phyloP scores from a whole-genome alignment of 2,797 vertebrate genomes.

The Sebastes flavidus region DNA sequence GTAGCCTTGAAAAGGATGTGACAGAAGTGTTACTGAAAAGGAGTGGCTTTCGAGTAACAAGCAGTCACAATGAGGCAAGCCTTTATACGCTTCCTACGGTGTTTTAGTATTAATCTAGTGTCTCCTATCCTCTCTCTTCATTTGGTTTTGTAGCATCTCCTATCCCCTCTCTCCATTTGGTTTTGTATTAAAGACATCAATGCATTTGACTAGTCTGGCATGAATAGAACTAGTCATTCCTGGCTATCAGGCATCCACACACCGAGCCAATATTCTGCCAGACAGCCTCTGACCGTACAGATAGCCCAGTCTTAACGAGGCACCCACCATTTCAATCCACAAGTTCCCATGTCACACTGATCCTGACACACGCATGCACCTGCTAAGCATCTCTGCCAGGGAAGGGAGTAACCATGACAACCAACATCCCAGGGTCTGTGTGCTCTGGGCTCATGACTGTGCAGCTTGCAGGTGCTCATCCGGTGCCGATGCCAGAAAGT shows the following conservation, averaged over 20 bases:
- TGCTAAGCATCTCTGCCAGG: conserved; percentile 80
- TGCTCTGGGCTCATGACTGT: conserved; percentile 77
- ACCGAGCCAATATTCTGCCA: conserved; percentile 68
- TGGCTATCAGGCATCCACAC: conserved; percentile 65
- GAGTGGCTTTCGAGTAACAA: not conserved
- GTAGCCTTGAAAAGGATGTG: conserved; percentile 1
- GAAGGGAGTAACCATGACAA: conserved; percentile 80
- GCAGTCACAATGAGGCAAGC: not conserved
- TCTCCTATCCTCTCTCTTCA: not conserved
- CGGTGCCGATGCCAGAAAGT: conserved; percentile 80
- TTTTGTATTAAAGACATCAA: conserved; percentile 61
- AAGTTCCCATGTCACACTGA: conserved; percentile 80
- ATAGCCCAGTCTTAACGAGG: conserved; percentile 79
- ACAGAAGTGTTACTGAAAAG: not conserved
- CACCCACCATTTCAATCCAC: conserved; percentile 73
- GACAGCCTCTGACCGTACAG: conserved; percentile 76
- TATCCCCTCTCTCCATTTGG: conserved; percentile 28
- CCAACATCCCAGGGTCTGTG: conserved; percentile 79
- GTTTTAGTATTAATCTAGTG: conserved; percentile 29
- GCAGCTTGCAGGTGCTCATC: conserved; percentile 84
- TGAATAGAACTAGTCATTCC: conserved; percentile 80
- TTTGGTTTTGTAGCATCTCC: conserved; percentile 27
- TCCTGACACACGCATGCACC: conserved; percentile 79
- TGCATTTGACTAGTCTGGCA: conserved; percentile 55
- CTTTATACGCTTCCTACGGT: not conserved